A percentile compares a stretch with the other conserved stretches of the same genome.
phyloP scores from a whole-genome alignment of 2,888 invertebrate species.

The Barypeithes pellucidus region DNA sequence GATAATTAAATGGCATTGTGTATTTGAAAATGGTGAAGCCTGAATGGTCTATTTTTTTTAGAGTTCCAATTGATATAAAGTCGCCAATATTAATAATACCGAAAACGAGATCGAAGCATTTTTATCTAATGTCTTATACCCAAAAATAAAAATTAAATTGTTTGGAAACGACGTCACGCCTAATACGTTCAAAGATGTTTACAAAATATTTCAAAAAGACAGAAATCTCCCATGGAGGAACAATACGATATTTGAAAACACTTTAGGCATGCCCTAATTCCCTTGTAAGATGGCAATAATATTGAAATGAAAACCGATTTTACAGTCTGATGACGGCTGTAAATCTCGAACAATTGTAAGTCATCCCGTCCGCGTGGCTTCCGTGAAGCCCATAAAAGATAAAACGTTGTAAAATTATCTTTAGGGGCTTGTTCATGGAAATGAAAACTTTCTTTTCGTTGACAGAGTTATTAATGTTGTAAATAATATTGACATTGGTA shows the following conservation, averaged over 20 bases:
- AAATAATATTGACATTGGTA: slow-evolving; percentile 32
- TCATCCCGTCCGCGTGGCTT: slow-evolving; percentile 59
- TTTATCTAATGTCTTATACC: too few relatives aligned
- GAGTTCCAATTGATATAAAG: too few relatives aligned
- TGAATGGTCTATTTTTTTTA: too few relatives aligned
- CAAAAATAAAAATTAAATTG: neutral
- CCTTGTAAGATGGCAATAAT: slow-evolving; percentile 28
- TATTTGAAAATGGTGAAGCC: too few relatives aligned
- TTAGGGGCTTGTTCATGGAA: slow-evolving; percentile 43
- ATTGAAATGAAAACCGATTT: slow-evolving; percentile 45
- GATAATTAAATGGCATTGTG: too few relatives aligned
- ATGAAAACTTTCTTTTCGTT: slow-evolving; percentile 35
- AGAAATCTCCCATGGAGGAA: slow-evolving; percentile 31
- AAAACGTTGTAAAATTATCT: slow-evolving; percentile 49
- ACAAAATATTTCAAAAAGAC: slow-evolving; percentile 47
- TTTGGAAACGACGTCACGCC: neutral
- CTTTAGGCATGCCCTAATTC: slow-evolving; percentile 50
- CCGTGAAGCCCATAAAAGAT: slow-evolving; percentile 55
- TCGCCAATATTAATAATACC: too few relatives aligned
- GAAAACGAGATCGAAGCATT: too few relatives aligned
- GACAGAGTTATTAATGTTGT: slow-evolving; percentile 29
- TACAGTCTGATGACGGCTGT: slow-evolving; percentile 52
- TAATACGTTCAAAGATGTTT: slow-evolving; percentile 33
- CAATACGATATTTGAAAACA: slow-evolving; percentile 48
- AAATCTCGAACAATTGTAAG: slow-evolving; percentile 50